Conservation (phyloP, 2,888 invertebrate species). For the Aleiodes testaceus region DNA sequence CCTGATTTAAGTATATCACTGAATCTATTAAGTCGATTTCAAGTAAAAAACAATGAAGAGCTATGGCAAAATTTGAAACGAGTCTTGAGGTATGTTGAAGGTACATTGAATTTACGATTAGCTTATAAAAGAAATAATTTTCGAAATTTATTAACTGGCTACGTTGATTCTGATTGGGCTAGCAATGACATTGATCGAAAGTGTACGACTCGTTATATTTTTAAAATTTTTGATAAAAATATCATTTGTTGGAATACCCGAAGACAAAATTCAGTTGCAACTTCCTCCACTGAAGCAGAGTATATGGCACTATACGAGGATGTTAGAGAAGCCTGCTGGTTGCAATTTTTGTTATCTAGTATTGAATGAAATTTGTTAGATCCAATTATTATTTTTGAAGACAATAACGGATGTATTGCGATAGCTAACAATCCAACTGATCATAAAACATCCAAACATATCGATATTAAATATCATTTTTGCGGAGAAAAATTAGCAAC, state of each 20-base stretch:
- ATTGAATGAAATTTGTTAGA: too few species aligned
- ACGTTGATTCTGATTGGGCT: conserved; percentile 34
- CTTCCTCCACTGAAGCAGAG: conserved; percentile 2
- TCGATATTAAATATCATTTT: too few species aligned
- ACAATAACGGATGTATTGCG: too few species aligned
- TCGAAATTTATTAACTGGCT: conserved; percentile 9
- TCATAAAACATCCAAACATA: too few species aligned
- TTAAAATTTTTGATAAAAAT: not conserved
- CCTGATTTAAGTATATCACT: conserved; percentile 29
- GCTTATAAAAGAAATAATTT: conserved; percentile 10
- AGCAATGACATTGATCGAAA: conserved; percentile 3
- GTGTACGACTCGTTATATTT: not conserved
- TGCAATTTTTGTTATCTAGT: too few species aligned
- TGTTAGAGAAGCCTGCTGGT: too few species aligned
- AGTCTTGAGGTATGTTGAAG: conserved; percentile 37
- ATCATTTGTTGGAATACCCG: conserved; percentile 27
- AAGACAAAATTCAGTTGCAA: conserved; percentile 31
- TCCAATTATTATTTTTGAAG: too few species aligned
- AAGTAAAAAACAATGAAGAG: conserved; percentile 20
- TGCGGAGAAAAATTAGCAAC: too few species aligned
- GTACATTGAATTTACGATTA: conserved; percentile 21
- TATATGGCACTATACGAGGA: too few species aligned
- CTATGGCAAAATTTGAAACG: conserved; percentile 33
- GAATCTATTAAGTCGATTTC: conserved; percentile 32
- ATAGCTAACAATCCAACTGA: too few species aligned